Percentiles rank a stretch among this genome's conserved stretches.
These are phyloP conservation scores for Enhydra lutris DNA, from an alignment of 2,113 vertebrate genomes.

Conservation along the genomic window DNA sequence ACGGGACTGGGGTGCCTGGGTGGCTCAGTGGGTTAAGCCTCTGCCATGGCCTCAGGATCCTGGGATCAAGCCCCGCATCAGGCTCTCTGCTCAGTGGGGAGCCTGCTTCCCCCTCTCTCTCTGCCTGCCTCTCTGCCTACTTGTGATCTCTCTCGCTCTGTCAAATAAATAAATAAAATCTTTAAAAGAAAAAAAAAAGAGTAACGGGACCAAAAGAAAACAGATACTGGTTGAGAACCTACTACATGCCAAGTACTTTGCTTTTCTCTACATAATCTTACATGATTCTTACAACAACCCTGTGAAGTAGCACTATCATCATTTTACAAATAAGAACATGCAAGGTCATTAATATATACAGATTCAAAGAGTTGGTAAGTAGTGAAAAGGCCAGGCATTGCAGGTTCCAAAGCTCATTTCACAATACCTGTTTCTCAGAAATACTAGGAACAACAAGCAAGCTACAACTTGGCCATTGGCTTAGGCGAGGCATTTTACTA, in stretches of 20 bases:
- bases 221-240: not conserved
- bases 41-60: no score
- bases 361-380: not conserved
- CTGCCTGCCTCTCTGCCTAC: no score
- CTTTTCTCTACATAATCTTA: not conserved
- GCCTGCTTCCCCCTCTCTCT: no score
- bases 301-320: not conserved
- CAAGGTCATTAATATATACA: not conserved
- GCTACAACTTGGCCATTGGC: not conserved
- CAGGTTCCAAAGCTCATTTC: slow-evolving; percentile 6
- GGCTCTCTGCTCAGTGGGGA: no score
- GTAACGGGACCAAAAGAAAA: not conserved
- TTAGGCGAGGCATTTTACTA: not conserved
- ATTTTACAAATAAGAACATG: not conserved
- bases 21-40: no score
- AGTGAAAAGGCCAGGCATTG: not conserved
- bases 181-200: not conserved
- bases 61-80: no score
- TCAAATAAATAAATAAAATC: no score
- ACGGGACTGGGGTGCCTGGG: not conserved
- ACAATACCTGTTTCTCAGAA: slow-evolving; percentile 16
- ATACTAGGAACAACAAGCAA: not conserved
- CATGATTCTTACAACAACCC: not conserved
- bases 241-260: not conserved
- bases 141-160: no score